A percentile compares a stretch with the other conserved stretches of the same genome.
Conservation (phyloP, 2,888 invertebrate genomes). For the Chrysina gloriosa region DNA sequence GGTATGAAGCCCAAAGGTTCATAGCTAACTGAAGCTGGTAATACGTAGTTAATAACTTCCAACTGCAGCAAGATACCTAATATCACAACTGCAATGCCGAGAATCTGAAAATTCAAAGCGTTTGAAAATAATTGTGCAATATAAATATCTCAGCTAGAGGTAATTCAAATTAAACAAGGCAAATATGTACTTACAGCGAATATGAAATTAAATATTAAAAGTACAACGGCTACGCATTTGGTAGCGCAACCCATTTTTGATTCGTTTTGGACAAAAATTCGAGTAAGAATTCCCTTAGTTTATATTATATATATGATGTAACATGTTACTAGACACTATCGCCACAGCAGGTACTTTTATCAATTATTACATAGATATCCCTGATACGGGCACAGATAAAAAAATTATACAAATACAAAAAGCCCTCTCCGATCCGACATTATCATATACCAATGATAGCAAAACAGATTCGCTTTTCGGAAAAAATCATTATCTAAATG, state of each 20-base stretch:
- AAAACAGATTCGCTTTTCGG: background rate
- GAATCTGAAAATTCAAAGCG: conserved; percentile 45
- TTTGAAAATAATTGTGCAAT: background rate
- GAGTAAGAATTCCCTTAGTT: background rate
- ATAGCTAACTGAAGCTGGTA: conserved; percentile 36
- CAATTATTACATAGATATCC: conserved; percentile 26
- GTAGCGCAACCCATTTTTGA: conserved; percentile 62
- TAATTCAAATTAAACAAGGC: background rate
- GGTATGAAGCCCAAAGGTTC: conserved; percentile 44
- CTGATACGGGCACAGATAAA: conserved; percentile 13
- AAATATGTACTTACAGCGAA: conserved; percentile 76
- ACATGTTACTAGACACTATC: background rate
- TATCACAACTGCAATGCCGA: conserved; percentile 39
- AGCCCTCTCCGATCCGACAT: background rate
- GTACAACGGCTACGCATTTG: conserved; percentile 61
- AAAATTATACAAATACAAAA: conserved; percentile 15
- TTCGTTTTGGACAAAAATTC: background rate
- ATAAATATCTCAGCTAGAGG: background rate
- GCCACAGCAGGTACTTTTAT: background rate
- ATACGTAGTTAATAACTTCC: conserved; percentile 42
- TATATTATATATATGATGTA: conserved; percentile 17
- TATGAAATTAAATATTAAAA: conserved; percentile 67
- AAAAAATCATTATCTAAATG: background rate
- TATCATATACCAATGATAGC: background rate
- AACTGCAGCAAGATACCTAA: conserved; percentile 44